Evolutionary conservation across 2,888 invertebrate species (phyloP).

Genomic region (Habroteleia sp.): DNA sequence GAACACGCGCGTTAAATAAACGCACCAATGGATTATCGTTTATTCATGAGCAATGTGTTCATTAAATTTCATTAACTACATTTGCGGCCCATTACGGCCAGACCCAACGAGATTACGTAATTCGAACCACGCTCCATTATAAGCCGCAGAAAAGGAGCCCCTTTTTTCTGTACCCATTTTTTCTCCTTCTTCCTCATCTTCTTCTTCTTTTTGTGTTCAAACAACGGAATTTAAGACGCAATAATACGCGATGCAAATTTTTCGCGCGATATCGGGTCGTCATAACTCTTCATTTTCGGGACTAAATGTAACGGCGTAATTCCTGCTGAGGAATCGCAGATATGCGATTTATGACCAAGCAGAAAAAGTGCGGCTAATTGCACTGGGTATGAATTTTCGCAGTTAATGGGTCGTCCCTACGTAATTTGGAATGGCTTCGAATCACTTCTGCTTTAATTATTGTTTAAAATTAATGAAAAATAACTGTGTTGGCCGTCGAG

Average conservation of each 20-base stretch:
- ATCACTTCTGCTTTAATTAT: conserved; percentile 1
- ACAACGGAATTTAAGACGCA: conserved; percentile 23
- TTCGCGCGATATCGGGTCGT: conserved; percentile 33
- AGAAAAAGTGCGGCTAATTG: conserved; percentile 40
- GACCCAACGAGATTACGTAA: conserved; percentile 48
- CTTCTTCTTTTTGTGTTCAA: background rate
- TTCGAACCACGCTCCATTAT: conserved; percentile 21
- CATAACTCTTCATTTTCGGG: conserved; percentile 47
- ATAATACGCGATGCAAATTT: conserved; percentile 39
- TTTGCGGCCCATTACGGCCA: conserved; percentile 53
- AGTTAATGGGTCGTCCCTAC: conserved; percentile 18
- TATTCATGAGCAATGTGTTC: conserved; percentile 58
- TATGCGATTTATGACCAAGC: conserved; percentile 31
- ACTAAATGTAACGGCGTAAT: conserved; percentile 26
- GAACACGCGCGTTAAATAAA: conserved; percentile 38
- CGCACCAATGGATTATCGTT: conserved; percentile 60
- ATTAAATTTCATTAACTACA: conserved; percentile 61
- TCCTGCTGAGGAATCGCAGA: conserved; percentile 17
- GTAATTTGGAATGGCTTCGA: background rate
- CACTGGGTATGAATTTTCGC: conserved; percentile 17
- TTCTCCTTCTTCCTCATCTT: background rate
- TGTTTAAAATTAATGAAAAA: no score
- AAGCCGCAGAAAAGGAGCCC: conserved; percentile 21
- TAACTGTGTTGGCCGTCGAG: no score
- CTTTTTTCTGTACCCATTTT: background rate